Evolutionary conservation across 2,797 vertebrate species (phyloP).

Genomic region (Triplophysa yarkandensis): DNA sequence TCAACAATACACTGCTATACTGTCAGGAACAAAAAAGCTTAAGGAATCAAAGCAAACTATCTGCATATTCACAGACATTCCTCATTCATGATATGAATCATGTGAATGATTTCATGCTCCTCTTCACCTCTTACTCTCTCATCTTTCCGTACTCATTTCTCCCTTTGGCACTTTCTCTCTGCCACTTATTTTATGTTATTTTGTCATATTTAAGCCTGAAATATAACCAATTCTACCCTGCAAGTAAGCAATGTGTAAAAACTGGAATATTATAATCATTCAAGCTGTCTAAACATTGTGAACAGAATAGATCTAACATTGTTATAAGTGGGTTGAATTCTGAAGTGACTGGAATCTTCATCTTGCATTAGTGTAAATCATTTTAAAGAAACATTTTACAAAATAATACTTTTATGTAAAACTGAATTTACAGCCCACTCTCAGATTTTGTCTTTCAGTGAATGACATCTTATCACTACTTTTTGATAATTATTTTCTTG

Average conservation of each 20-base stretch:
- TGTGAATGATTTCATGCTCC: neutral
- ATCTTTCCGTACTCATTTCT: neutral
- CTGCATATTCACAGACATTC: neutral
- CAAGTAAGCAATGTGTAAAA: neutral
- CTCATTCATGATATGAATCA: neutral
- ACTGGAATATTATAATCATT: neutral
- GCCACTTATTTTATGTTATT: neutral
- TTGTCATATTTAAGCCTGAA: neutral
- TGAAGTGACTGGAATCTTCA: neutral
- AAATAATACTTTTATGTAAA: neutral
- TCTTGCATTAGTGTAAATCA: neutral
- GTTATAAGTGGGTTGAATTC: neutral
- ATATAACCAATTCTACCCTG: neutral
- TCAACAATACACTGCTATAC: neutral
- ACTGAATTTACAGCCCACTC: neutral
- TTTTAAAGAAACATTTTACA: neutral
- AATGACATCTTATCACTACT: neutral
- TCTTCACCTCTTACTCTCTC: neutral
- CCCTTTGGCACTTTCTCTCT: neutral
- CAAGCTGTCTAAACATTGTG: neutral
- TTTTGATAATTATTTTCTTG: neutral
- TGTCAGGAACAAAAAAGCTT: neutral
- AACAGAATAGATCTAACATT: neutral
- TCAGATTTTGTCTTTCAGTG: neutral
- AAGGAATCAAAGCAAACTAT: neutral